These are phyloP conservation scores for Lutjanus argentimaculatus DNA, from an alignment of 2,797 vertebrate genomes.

Conservation along the genomic window DNA sequence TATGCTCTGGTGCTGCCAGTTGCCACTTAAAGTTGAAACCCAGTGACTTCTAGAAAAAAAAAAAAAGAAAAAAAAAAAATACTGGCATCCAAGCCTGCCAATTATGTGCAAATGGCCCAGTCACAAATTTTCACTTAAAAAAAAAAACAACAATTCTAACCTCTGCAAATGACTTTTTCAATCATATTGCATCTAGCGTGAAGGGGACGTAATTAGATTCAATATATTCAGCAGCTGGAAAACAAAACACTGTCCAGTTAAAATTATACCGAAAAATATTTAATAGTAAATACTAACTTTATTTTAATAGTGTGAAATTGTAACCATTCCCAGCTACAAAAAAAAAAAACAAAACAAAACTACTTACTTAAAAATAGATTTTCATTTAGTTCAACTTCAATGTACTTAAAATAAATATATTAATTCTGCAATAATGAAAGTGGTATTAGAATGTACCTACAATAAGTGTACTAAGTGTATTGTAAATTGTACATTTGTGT, in stretches of 20 bases:
- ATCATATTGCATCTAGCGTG: not conserved
- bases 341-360: no score
- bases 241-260: not conserved
- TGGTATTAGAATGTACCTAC: no score
- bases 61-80: not conserved
- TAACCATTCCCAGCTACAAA: no score
- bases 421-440: no score
- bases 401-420: no score
- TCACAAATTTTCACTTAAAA: conserved; percentile 27
- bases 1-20: not conserved
- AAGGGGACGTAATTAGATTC: not conserved
- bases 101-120: conserved; percentile 38
- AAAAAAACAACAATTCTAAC: not conserved
- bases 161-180: conserved; percentile 9
- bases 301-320: no score
- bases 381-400: no score
- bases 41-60: not conserved
- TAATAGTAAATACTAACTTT: no score
- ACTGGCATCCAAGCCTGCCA: conserved; percentile 12
- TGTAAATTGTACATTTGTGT: no score
- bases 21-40: not conserved
- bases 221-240: not conserved
- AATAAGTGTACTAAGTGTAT: no score
- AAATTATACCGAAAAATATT: not conserved
- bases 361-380: no score